A percentile compares a stretch with the other conserved stretches of the same genome.
Conservation (phyloP, 2,888 invertebrate species). For the Orthonevra nobilis region DNA sequence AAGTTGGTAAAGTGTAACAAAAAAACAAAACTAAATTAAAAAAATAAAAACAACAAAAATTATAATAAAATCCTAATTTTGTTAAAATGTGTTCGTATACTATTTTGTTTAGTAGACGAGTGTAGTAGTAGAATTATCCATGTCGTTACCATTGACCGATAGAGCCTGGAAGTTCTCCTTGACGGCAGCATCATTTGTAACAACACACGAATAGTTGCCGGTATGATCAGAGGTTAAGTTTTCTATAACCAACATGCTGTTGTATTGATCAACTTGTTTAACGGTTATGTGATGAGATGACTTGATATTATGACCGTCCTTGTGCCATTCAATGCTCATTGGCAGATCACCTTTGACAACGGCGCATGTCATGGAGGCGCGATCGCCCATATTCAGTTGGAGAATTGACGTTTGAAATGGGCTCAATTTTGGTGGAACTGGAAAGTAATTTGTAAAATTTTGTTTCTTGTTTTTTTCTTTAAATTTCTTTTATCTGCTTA, state of each 20-base stretch:
- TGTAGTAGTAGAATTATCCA: conserved; percentile 60
- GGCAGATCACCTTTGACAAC: conserved; percentile 89
- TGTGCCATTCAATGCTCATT: conserved; percentile 88
- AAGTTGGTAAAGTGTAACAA: conserved; percentile 42
- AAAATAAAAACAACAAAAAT: not conserved
- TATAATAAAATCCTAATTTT: conserved; percentile 42
- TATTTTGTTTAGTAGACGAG: conserved; percentile 40
- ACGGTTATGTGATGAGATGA: conserved; percentile 84
- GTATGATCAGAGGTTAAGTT: conserved; percentile 88
- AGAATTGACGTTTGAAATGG: conserved; percentile 86
- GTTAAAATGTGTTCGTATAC: conserved; percentile 34
- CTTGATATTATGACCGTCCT: conserved; percentile 85
- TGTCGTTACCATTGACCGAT: conserved; percentile 88
- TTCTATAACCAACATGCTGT: conserved; percentile 89
- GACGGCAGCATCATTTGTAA: conserved; percentile 87
- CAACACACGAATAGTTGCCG: conserved; percentile 89
- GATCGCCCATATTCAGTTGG: conserved; percentile 86
- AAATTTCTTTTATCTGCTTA: too few species aligned
- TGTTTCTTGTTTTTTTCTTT: too few species aligned
- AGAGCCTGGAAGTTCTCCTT: conserved; percentile 87
- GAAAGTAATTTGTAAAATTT: conserved; percentile 68
- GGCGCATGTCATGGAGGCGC: conserved; percentile 87
- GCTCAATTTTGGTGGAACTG: conserved; percentile 89
- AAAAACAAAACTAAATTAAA: conserved; percentile 37
- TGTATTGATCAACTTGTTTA: conserved; percentile 88